phyloP scores from a whole-genome alignment of 2,888 invertebrate genomes.

The Chrysolina americana region DNA sequence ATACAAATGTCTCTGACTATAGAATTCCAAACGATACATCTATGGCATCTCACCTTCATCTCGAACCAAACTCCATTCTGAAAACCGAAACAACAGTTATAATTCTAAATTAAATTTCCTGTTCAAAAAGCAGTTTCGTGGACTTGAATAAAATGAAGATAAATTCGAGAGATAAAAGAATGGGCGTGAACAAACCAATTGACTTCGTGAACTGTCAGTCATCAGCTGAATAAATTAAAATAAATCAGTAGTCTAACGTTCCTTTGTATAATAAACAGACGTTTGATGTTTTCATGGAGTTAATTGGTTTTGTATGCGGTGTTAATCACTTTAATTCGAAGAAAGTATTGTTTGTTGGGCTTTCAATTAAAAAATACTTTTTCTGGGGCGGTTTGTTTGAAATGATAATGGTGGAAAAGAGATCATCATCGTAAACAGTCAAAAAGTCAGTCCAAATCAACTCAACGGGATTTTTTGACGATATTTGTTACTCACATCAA shows the following conservation, averaged over 20 bases:
- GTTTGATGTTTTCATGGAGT: conserved; percentile 30
- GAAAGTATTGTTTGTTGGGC: neutral
- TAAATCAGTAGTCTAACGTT: conserved; percentile 43
- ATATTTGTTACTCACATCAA: no score
- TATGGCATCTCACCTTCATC: conserved; percentile 25
- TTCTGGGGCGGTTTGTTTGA: neutral
- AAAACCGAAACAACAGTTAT: conserved; percentile 36
- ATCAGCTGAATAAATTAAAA: conserved; percentile 53
- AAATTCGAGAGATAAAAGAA: conserved; percentile 51
- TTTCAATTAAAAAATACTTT: neutral
- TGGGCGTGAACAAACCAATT: conserved; percentile 57
- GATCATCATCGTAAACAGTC: neutral
- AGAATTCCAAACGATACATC: conserved; percentile 2
- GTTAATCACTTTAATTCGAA: conserved; percentile 21
- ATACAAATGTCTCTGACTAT: conserved; percentile 3
- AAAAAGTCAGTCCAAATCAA: no score
- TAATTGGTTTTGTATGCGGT: conserved; percentile 24
- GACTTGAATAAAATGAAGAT: conserved; percentile 46
- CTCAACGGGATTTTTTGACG: no score
- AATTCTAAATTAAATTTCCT: conserved; percentile 42
- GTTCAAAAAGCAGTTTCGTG: conserved; percentile 37
- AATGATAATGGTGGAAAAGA: neutral
- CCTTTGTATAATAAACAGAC: conserved; percentile 31
- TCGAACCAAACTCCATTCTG: conserved; percentile 19
- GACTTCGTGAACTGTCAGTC: conserved; percentile 54